Conservation (phyloP, 30 jellyfish, hydroid and myxozoan species). For the Chironex yamaguchii region DNA sequence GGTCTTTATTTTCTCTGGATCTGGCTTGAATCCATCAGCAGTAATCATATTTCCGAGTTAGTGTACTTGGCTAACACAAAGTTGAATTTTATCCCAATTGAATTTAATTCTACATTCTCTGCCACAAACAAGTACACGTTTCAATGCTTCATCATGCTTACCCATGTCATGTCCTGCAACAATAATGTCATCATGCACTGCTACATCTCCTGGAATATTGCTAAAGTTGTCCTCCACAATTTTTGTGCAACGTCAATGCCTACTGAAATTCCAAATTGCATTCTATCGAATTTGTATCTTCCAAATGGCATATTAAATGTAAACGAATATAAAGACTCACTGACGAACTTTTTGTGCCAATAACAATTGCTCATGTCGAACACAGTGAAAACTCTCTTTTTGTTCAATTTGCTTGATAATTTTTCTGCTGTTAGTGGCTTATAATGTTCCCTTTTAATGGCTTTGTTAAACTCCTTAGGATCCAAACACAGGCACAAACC, state of each 20-base stretch:
- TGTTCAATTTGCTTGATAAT: no score
- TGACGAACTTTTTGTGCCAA: no score
- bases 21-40: slow-evolving; percentile 55
- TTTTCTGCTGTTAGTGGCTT: not conserved
- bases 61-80: not conserved
- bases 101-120: not conserved
- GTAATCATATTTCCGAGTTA: slow-evolving; percentile 4
- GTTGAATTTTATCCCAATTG: not conserved
- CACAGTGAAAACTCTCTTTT: not conserved
- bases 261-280: not conserved
- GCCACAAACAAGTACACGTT: not conserved
- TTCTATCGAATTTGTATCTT: not conserved
- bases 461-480: not conserved
- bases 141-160: slow-evolving; percentile 15
- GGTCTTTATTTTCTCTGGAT: slow-evolving; percentile 33
- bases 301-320: not conserved
- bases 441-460: not conserved
- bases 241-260: not conserved
- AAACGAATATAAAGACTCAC: not conserved
- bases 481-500: not conserved
- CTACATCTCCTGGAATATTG: not conserved
- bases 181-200: not conserved
- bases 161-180: slow-evolving; percentile 1
- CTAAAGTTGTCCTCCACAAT: not conserved
- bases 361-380: not conserved